Conservation (phyloP, 2,888 invertebrate genomes). For the Agapostemon virescens region DNA sequence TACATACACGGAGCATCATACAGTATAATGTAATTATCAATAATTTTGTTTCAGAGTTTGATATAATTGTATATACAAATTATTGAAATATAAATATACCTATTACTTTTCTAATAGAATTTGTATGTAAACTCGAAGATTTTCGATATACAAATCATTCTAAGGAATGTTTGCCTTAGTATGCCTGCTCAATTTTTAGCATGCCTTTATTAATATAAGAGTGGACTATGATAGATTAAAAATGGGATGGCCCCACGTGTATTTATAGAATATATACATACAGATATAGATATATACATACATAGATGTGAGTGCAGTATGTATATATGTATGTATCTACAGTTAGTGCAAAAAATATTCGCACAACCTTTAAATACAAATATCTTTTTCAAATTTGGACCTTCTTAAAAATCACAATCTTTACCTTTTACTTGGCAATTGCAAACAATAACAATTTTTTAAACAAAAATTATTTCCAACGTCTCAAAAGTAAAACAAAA, state of each 20-base stretch:
- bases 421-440: too few species aligned
- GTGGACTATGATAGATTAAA: slow-evolving; percentile 66
- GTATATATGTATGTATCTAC: slow-evolving; percentile 58
- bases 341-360: too few species aligned
- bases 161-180: slow-evolving; percentile 51
- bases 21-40: slow-evolving; percentile 26
- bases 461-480: too few species aligned
- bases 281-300: slow-evolving; percentile 4
- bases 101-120: slow-evolving; percentile 53
- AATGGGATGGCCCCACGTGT: slow-evolving; percentile 63
- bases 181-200: slow-evolving; percentile 59
- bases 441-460: too few species aligned
- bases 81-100: slow-evolving; percentile 43
- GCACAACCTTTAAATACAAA: too few species aligned
- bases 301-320: slow-evolving; percentile 48
- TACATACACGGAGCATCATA: slow-evolving; percentile 15
- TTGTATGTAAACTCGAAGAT: slow-evolving; percentile 44
- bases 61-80: slow-evolving; percentile 47
- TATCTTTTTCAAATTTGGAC: too few species aligned
- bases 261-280: slow-evolving; percentile 63
- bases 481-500: too few species aligned
- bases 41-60: slow-evolving; percentile 46
- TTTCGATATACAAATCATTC: slow-evolving; percentile 43
- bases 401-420: too few species aligned
- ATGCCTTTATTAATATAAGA: slow-evolving; percentile 66